phyloP scores from a whole-genome alignment of 2,113 vertebrate species.

The Sorex fumeus region DNA sequence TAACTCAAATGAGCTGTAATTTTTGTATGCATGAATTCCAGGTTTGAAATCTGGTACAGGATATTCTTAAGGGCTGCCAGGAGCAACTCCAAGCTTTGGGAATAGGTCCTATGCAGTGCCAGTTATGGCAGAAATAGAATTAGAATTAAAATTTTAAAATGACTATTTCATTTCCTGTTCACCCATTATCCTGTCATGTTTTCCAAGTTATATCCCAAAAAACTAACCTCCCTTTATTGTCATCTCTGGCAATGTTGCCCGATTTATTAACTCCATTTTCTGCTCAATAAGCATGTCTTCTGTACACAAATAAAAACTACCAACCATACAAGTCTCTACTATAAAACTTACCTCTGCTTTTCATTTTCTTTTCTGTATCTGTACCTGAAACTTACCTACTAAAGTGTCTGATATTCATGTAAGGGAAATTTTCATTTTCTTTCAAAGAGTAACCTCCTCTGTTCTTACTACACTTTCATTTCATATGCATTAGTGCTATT shows the following conservation, averaged over 20 bases:
- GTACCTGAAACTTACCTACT: neutral
- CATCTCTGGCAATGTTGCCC: neutral
- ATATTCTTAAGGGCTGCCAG: too few relatives aligned
- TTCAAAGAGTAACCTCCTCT: constrained; percentile 24
- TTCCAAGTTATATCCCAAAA: constrained; percentile 12
- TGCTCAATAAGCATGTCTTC: neutral
- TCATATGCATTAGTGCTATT: constrained; percentile 3
- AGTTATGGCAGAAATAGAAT: too few relatives aligned
- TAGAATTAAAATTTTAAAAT: too few relatives aligned
- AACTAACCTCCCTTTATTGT: neutral
- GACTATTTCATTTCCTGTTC: neutral
- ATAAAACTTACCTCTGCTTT: neutral
- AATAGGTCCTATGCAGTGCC: too few relatives aligned
- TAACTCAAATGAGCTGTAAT: too few relatives aligned
- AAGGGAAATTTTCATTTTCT: constrained; percentile 6
- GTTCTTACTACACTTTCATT: neutral
- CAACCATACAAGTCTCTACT: neutral
- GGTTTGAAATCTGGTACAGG: too few relatives aligned
- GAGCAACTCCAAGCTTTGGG: too few relatives aligned
- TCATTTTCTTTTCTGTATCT: neutral
- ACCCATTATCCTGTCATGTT: neutral
- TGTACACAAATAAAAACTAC: neutral
- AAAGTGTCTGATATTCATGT: neutral
- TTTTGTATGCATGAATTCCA: too few relatives aligned
- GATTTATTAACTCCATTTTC: constrained; percentile 5